phyloP scores from a whole-genome alignment of 2,888 invertebrate species.

The Tachina fera region DNA sequence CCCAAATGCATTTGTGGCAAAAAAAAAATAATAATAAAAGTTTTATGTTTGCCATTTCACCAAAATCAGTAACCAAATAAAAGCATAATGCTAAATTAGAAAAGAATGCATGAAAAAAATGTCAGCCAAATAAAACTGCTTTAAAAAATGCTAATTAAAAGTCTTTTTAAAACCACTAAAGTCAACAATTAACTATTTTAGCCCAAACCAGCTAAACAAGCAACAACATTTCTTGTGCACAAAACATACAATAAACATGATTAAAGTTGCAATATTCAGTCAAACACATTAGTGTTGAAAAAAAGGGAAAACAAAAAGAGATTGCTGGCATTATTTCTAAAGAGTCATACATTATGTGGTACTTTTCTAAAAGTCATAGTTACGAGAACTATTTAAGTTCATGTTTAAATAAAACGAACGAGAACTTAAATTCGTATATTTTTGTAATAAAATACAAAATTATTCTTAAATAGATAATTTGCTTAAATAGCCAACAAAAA shows the following conservation, averaged over 20 bases:
- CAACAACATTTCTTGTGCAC: conserved; percentile 15
- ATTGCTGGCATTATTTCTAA: no score
- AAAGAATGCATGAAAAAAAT: conserved; percentile 5
- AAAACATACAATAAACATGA: not conserved
- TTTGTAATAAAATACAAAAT: no score
- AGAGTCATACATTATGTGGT: no score
- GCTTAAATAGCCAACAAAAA: no score
- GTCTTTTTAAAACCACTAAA: conserved; percentile 45
- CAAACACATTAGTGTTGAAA: not conserved
- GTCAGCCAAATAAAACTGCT: not conserved
- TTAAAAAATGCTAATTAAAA: conserved; percentile 49
- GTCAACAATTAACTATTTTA: conserved; percentile 43
- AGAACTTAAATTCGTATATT: no score
- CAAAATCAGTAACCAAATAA: conserved; percentile 47
- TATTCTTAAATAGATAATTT: no score
- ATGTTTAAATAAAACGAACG: no score
- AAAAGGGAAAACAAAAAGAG: no score
- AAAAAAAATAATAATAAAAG: not conserved
- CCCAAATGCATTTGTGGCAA: not conserved
- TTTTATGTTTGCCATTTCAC: conserved; percentile 18
- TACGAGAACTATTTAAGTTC: no score
- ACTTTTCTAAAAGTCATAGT: no score
- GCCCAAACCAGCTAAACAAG: conserved; percentile 14
- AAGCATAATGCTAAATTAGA: not conserved
- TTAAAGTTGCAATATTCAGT: not conserved